Conservation (phyloP, 1,140 invertebrate species). For the Atta colombica region DNA sequence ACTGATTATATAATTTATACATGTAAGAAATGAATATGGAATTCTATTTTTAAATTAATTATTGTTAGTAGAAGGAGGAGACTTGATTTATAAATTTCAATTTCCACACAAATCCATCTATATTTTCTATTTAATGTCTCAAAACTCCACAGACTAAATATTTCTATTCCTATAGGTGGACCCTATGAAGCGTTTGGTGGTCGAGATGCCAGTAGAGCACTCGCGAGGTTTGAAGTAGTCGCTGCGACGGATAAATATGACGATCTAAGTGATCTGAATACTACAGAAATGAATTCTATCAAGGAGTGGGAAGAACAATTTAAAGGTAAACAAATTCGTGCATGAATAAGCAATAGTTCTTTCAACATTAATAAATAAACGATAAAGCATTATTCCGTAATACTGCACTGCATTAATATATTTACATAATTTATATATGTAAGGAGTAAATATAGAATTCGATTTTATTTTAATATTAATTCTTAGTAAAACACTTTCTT, state of each 20-base stretch:
- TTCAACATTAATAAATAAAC: not conserved
- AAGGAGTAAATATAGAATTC: not conserved
- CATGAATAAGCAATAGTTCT: not conserved
- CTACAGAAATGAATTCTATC: slow-evolving; percentile 94
- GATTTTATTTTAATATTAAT: not conserved
- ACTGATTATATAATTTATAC: no score
- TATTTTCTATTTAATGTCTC: no score
- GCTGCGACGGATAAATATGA: slow-evolving; percentile 95
- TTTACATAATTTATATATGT: not conserved
- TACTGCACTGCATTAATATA: not conserved
- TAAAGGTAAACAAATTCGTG: slow-evolving; percentile 89
- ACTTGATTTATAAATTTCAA: no score
- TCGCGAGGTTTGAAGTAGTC: slow-evolving; percentile 97
- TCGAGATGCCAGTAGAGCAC: slow-evolving; percentile 96
- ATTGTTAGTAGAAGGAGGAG: no score
- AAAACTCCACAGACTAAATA: no score
- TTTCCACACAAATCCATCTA: no score
- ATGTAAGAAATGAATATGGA: no score
- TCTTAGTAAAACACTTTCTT: not conserved
- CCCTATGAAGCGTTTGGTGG: slow-evolving; percentile 98
- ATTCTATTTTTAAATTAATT: no score
- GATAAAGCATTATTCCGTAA: not conserved
- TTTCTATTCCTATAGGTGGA: slow-evolving; percentile 89
- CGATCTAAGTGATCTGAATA: slow-evolving; percentile 97
- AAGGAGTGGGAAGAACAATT: slow-evolving; percentile 99